Evolutionary conservation across 1,140 invertebrate species (phyloP).

Genomic region (Bombus confusus): DNA sequence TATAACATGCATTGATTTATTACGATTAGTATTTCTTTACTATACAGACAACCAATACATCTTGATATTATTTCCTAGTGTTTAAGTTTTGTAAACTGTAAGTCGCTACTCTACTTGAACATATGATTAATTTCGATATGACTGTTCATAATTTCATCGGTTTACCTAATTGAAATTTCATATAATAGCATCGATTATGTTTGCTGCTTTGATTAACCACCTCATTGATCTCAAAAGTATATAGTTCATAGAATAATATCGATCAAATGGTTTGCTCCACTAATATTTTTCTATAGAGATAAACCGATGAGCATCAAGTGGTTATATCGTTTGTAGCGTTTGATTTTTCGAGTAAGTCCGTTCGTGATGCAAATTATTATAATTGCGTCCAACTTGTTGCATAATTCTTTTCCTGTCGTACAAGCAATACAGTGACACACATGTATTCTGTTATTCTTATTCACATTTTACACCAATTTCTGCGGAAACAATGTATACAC

Average conservation of each 20-base stretch:
- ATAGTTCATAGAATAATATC: not conserved
- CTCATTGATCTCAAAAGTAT: not conserved
- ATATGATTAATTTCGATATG: not conserved
- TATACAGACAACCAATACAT: not conserved
- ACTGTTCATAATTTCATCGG: not conserved
- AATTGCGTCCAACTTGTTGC: constrained; percentile 55
- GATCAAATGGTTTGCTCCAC: not conserved
- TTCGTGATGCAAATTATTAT: constrained; percentile 7
- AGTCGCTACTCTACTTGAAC: not conserved
- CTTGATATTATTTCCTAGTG: constrained; percentile 24
- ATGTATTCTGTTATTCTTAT: constrained; percentile 32
- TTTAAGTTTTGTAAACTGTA: constrained; percentile 7
- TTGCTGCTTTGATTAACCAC: not conserved
- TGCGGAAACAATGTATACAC: constrained; percentile 59
- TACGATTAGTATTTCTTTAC: constrained; percentile 18
- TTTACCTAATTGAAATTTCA: not conserved
- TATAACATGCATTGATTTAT: not conserved
- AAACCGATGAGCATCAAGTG: not conserved
- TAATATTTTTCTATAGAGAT: not conserved
- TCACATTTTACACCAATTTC: constrained; percentile 34
- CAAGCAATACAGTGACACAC: constrained; percentile 11
- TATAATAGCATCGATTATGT: not conserved
- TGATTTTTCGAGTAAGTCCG: not conserved
- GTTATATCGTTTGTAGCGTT: not conserved
- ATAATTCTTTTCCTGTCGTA: constrained; percentile 40